phyloP scores from a whole-genome alignment of 2,113 vertebrate species.

The Podiceps cristatus region DNA sequence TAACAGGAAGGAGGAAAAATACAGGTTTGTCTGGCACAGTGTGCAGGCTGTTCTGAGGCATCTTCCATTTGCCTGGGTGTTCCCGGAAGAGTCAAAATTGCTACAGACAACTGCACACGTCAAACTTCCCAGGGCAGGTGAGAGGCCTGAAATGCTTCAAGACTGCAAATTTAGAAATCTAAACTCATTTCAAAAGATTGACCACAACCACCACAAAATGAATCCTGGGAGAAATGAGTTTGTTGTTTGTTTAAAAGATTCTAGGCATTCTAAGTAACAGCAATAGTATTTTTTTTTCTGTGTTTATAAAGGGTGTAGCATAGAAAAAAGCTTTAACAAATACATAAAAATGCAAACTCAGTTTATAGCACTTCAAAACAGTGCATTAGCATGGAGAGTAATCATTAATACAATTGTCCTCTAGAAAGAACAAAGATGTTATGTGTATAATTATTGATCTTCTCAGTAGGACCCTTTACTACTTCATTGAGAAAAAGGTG shows the following conservation, averaged over 20 bases:
- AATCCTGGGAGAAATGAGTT: background rate
- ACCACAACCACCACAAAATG: background rate
- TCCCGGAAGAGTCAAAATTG: background rate
- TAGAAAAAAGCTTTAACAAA: background rate
- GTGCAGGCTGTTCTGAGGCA: background rate
- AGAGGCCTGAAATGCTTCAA: background rate
- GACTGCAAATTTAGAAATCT: background rate
- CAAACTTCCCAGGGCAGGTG: background rate
- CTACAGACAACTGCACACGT: background rate
- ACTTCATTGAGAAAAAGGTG: background rate
- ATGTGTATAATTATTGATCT: background rate
- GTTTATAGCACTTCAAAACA: background rate
- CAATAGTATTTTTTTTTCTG: background rate
- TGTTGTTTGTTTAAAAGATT: background rate
- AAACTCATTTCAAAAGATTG: background rate
- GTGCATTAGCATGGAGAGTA: background rate
- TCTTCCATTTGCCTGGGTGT: background rate
- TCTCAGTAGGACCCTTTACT: background rate
- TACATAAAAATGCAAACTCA: background rate
- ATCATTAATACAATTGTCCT: background rate
- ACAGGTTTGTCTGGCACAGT: background rate
- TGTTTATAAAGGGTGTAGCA: background rate
- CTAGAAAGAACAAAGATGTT: background rate
- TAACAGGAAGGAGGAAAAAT: background rate
- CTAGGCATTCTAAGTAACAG: background rate